phyloP scores from a whole-genome alignment of 2,797 vertebrate species.

The Dendrocincla tyrannina region DNA sequence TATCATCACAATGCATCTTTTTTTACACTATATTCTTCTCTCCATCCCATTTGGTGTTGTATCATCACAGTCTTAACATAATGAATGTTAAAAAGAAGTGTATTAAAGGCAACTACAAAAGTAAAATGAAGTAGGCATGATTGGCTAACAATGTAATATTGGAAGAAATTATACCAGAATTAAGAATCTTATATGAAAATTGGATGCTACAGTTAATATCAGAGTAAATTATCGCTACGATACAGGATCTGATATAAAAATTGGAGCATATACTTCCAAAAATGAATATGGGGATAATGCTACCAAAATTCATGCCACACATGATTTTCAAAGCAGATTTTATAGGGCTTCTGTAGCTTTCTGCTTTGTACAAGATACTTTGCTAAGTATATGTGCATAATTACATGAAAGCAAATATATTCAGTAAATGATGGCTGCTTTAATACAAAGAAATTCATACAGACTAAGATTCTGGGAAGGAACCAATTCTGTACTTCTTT shows the following conservation, averaged over 20 bases:
- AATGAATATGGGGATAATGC: not conserved
- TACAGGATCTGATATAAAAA: not conserved
- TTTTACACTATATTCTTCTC: not conserved
- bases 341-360: constrained; percentile 28
- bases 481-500: not conserved
- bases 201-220: not conserved
- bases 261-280: not conserved
- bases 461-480: not conserved
- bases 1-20: not conserved
- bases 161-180: not conserved
- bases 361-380: constrained; percentile 28
- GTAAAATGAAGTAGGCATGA: not conserved
- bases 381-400: constrained; percentile 39
- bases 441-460: constrained; percentile 36
- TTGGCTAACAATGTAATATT: not conserved
- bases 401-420: constrained; percentile 37
- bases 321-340: constrained; percentile 40
- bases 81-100: not conserved
- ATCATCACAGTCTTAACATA: not conserved
- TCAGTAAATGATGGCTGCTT: constrained; percentile 1
- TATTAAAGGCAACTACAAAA: not conserved
- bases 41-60: not conserved
- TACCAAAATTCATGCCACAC: constrained; percentile 23
- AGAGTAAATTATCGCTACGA: not conserved
- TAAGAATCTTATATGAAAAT: not conserved